Conservation (phyloP, 2,797 vertebrate genomes). For the Danio tinwini region DNA sequence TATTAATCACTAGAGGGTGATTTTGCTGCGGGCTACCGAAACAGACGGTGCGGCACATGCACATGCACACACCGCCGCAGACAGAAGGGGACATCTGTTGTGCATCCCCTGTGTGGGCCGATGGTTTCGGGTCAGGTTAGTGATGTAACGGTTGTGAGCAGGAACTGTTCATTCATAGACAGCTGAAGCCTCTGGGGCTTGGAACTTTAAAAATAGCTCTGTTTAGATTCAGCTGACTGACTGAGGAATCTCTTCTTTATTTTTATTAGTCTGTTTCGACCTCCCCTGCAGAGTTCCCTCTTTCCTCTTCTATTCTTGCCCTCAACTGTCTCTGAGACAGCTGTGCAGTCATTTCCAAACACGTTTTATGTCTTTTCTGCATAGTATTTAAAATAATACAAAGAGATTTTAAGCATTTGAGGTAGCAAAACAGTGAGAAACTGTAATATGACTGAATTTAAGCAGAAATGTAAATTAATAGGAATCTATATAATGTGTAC, state of each 20-base stretch:
- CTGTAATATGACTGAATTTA: neutral
- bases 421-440: neutral
- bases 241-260: slow-evolving; percentile 55
- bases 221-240: slow-evolving; percentile 59
- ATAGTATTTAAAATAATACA: neutral
- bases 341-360: neutral
- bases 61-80: neutral
- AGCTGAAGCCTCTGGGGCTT: slow-evolving; percentile 48
- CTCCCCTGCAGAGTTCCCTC: slow-evolving; percentile 44
- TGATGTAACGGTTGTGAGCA: slow-evolving; percentile 41
- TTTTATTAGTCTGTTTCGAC: slow-evolving; percentile 43
- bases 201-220: slow-evolving; percentile 55
- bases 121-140: slow-evolving; percentile 53
- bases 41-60: neutral
- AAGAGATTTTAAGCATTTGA: neutral
- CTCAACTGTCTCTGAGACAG: slow-evolving; percentile 2
- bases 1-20: slow-evolving; percentile 5
- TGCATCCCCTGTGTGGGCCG: slow-evolving; percentile 46
- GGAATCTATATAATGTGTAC: neutral
- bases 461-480: neutral
- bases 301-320: slow-evolving; percentile 22
- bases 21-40: slow-evolving; percentile 8
- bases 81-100: slow-evolving; percentile 31
- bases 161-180: slow-evolving; percentile 35
- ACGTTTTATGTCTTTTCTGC: neutral